Conservation (phyloP, 2,888 invertebrate species). For the Rhagophthalmus giganteus region DNA sequence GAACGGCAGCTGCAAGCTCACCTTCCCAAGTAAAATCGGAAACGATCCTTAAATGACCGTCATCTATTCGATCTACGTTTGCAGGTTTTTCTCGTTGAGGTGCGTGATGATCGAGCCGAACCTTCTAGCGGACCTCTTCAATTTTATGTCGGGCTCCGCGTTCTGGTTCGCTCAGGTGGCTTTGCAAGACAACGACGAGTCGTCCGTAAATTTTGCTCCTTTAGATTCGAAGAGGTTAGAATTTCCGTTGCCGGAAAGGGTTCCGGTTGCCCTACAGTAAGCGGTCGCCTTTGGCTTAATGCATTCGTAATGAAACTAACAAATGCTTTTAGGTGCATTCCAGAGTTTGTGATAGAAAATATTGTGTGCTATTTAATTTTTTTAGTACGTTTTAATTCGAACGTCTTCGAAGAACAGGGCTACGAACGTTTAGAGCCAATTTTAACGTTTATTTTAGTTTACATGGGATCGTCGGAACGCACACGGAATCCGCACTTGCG, state of each 20-base stretch:
- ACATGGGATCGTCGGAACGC: conserved; percentile 78
- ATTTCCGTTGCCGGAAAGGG: conserved; percentile 67
- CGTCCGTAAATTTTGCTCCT: conserved; percentile 64
- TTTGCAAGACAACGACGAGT: conserved; percentile 54
- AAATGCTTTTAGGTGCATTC: conserved; percentile 68
- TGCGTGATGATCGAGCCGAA: conserved; percentile 77
- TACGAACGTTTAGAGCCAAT: conserved; percentile 68
- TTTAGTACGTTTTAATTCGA: conserved; percentile 66
- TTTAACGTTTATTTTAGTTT: conserved; percentile 77
- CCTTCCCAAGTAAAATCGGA: background rate
- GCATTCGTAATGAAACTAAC: conserved; percentile 1
- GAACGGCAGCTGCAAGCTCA: conserved; percentile 56
- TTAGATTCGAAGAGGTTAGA: conserved; percentile 58
- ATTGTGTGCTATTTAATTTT: conserved; percentile 80
- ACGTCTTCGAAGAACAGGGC: conserved; percentile 68
- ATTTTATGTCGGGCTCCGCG: conserved; percentile 80
- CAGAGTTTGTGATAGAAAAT: conserved; percentile 90
- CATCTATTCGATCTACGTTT: conserved; percentile 31
- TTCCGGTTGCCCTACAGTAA: conserved; percentile 71
- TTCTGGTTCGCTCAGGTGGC: conserved; percentile 87
- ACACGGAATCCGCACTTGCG: conserved; percentile 91
- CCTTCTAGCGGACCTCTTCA: conserved; percentile 69
- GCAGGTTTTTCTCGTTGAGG: conserved; percentile 70
- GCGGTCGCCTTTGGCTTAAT: too few relatives aligned
- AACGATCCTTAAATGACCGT: background rate